phyloP scores from a whole-genome alignment of 2,888 invertebrate species.

The Lithosia quadra region DNA sequence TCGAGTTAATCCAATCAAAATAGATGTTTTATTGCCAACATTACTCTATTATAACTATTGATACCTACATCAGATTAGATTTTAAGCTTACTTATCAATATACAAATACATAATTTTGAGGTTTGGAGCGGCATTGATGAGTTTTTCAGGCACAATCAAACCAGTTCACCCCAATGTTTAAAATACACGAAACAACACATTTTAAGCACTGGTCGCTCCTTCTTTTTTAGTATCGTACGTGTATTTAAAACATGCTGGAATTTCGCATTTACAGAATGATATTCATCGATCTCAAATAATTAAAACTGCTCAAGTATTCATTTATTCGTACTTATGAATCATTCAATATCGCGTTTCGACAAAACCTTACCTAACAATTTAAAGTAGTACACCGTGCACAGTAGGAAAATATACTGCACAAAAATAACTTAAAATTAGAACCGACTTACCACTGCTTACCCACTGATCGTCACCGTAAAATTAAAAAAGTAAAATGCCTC shows the following conservation, averaged over 20 bases:
- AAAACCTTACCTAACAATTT: conserved; percentile 56
- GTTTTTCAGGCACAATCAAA: conserved; percentile 85
- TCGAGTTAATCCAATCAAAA: conserved; percentile 74
- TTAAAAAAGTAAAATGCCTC: conserved; percentile 27
- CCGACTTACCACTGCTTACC: conserved; percentile 39
- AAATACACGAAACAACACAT: conserved; percentile 74
- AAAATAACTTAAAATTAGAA: conserved; percentile 52
- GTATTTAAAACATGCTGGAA: conserved; percentile 77
- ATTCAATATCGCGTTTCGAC: conserved; percentile 49
- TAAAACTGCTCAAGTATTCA: conserved; percentile 65
- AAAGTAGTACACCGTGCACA: conserved; percentile 51
- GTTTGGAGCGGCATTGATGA: conserved; percentile 86
- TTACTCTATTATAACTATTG: conserved; percentile 74
- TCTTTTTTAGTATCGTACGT: conserved; percentile 58
- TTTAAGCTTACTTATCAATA: conserved; percentile 75
- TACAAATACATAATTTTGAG: conserved; percentile 84
- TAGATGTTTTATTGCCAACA: conserved; percentile 69
- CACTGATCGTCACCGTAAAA: conserved; percentile 26
- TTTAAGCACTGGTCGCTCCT: not conserved
- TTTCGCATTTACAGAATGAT: conserved; percentile 72
- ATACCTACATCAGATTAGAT: conserved; percentile 72
- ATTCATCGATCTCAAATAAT: conserved; percentile 71
- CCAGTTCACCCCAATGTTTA: conserved; percentile 82
- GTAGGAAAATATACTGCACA: conserved; percentile 49
- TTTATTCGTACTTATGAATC: conserved; percentile 58